Conservation (phyloP, 23 tunicate genomes). For the Trididemnum nubilum region DNA sequence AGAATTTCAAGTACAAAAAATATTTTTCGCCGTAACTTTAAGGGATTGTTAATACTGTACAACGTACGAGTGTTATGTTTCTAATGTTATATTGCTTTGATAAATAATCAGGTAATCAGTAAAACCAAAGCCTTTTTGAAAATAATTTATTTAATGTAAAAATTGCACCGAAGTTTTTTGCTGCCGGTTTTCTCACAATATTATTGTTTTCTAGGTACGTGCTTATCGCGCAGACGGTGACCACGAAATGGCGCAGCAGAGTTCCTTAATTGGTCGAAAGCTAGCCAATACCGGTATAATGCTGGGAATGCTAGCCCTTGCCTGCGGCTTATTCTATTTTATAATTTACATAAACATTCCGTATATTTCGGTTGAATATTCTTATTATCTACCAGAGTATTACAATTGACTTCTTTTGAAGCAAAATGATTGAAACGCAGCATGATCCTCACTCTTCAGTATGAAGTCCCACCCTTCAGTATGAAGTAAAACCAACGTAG, state of each 20-base stretch:
- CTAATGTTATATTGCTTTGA: too few species aligned
- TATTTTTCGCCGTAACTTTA: too few species aligned
- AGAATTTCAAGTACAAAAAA: too few species aligned
- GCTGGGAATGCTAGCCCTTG: conserved; percentile 72
- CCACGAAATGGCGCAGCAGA: conserved; percentile 52
- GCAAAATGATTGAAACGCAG: too few species aligned
- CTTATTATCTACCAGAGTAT: conserved; percentile 74
- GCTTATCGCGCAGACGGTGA: conserved; percentile 42
- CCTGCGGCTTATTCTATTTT: conserved; percentile 52
- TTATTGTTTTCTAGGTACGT: conserved; percentile 48
- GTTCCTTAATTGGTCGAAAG: conserved; percentile 63
- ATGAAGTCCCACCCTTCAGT: too few species aligned
- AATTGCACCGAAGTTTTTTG: background rate
- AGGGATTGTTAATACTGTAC: too few species aligned
- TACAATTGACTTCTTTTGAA: background rate
- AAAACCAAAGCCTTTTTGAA: too few species aligned
- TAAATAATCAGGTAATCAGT: too few species aligned
- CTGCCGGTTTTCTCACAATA: background rate
- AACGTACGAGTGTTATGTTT: too few species aligned
- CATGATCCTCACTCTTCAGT: too few species aligned
- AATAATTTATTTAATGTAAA: too few species aligned
- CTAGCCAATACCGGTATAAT: conserved; percentile 73
- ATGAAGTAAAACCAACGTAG: too few species aligned
- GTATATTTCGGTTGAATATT: conserved; percentile 62
- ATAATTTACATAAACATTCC: conserved; percentile 65